Conservation (phyloP, 2,113 vertebrate species). For the Nerophis ophidion region DNA sequence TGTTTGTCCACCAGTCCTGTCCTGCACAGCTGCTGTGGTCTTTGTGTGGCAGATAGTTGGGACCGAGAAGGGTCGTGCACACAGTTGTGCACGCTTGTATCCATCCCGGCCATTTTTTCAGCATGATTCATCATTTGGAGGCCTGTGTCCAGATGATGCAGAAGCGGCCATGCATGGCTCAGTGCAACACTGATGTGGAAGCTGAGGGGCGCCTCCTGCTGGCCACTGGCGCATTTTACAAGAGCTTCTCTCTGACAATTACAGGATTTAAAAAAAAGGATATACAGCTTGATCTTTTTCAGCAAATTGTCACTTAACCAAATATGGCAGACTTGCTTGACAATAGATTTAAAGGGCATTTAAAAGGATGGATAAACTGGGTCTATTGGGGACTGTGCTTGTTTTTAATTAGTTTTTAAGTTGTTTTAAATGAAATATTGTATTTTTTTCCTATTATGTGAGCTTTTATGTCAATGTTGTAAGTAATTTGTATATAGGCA, state of each 20-base stretch:
- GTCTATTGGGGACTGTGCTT: too few species aligned
- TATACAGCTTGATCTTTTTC: too few species aligned
- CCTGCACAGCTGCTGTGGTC: slow-evolving; percentile 35
- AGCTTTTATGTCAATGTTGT: too few species aligned
- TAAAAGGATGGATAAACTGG: too few species aligned
- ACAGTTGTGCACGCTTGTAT: slow-evolving; percentile 59
- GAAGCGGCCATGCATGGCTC: not conserved
- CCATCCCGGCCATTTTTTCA: slow-evolving; percentile 48
- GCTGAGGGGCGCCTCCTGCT: slow-evolving; percentile 33
- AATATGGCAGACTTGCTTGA: not conserved
- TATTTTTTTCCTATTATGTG: too few species aligned
- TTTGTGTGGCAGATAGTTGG: slow-evolving; percentile 43
- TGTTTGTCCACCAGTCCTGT: slow-evolving; percentile 36
- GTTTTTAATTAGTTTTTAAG: too few species aligned
- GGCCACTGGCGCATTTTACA: slow-evolving; percentile 10
- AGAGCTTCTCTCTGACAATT: not conserved
- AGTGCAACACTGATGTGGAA: not conserved
- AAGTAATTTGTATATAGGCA: too few species aligned
- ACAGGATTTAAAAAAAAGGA: too few species aligned
- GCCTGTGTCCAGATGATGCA: not conserved
- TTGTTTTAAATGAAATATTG: too few species aligned
- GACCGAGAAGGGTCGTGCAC: slow-evolving; percentile 30
- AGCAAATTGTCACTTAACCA: too few species aligned
- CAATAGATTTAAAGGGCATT: too few species aligned
- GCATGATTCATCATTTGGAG: slow-evolving; percentile 25